Percentiles rank a stretch among this genome's conserved stretches.
Conservation (phyloP, 2,113 vertebrate species). For the Labeo rohita region DNA sequence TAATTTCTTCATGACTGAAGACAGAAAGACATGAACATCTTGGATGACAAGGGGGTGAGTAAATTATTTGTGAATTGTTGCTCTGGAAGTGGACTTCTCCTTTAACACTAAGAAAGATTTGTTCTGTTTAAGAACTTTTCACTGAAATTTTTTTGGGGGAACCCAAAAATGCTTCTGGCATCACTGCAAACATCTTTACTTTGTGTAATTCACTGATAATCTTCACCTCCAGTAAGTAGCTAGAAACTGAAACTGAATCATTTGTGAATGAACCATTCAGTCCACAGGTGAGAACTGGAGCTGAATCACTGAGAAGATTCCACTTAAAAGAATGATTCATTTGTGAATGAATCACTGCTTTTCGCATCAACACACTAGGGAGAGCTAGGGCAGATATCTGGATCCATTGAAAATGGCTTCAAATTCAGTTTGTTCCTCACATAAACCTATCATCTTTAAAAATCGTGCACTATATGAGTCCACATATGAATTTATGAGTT, state of each 20-base stretch:
- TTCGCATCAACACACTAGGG: not conserved
- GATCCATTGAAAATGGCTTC: not conserved
- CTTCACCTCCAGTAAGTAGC: not conserved
- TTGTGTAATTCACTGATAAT: not conserved
- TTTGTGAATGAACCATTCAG: not conserved
- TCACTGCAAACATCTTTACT: not conserved
- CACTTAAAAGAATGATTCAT: not conserved
- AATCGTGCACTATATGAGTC: not conserved
- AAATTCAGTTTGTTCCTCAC: not conserved
- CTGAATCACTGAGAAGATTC: not conserved
- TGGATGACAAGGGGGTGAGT: too few species aligned
- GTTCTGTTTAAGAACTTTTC: too few species aligned
- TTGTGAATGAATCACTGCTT: not conserved
- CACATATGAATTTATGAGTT: not conserved
- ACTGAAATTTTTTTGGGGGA: too few species aligned
- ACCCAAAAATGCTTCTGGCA: not conserved
- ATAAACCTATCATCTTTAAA: not conserved
- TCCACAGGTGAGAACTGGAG: not conserved
- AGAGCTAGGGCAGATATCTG: not conserved
- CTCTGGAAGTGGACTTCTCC: too few species aligned
- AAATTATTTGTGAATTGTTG: too few species aligned
- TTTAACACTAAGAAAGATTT: too few species aligned
- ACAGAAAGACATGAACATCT: too few species aligned
- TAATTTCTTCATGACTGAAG: too few species aligned
- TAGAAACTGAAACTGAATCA: not conserved